Evolutionary conservation across 2,888 invertebrate species (phyloP).

Genomic region (Dolichopus griseipennis): DNA sequence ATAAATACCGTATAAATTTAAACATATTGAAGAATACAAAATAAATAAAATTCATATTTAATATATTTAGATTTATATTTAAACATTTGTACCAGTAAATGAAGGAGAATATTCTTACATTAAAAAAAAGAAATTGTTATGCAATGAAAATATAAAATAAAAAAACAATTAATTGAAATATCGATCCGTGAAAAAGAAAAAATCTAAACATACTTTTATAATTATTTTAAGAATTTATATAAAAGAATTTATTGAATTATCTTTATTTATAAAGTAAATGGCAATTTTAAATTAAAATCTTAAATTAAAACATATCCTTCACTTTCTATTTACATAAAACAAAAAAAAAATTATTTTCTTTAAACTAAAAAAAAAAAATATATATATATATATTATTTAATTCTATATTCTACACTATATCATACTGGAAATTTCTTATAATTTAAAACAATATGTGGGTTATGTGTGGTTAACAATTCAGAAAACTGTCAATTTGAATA

Average conservation of each 20-base stretch:
- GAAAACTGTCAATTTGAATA: slow-evolving; percentile 32
- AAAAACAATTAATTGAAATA: slow-evolving; percentile 19
- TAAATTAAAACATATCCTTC: not conserved
- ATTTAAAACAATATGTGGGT: slow-evolving; percentile 13
- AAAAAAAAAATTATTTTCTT: slow-evolving; percentile 17
- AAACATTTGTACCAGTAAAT: too few relatives aligned
- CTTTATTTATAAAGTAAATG: slow-evolving; percentile 13
- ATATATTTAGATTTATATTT: too few relatives aligned
- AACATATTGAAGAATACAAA: too few relatives aligned
- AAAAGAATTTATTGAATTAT: not conserved
- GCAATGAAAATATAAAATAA: slow-evolving; percentile 13
- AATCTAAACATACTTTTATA: slow-evolving; percentile 40
- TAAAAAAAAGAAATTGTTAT: too few relatives aligned
- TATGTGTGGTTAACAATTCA: slow-evolving; percentile 15
- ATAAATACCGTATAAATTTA: too few relatives aligned
- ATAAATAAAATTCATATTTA: too few relatives aligned
- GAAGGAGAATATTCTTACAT: too few relatives aligned
- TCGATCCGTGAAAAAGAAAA: slow-evolving; percentile 41
- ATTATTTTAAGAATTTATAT: not conserved
- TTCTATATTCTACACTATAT: not conserved
- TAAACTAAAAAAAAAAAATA: slow-evolving; percentile 16
- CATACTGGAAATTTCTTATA: not conserved
- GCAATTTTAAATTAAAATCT: slow-evolving; percentile 14
- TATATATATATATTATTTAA: not conserved
- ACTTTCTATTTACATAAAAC: slow-evolving; percentile 13